phyloP scores from a whole-genome alignment of 2,888 invertebrate species.

The Pycnomerus fuliginosus region DNA sequence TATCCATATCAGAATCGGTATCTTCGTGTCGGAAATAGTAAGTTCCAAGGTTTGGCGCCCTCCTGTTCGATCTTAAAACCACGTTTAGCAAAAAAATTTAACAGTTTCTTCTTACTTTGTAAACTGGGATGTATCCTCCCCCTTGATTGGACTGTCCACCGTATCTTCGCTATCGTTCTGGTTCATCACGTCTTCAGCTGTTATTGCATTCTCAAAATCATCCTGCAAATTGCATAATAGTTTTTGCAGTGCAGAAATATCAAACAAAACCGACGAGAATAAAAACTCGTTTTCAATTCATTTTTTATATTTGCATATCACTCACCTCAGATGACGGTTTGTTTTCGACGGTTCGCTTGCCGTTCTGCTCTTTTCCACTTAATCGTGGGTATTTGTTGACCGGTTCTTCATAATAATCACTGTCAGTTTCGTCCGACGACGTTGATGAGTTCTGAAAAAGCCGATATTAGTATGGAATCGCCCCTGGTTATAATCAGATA shows the following conservation, averaged over 20 bases:
- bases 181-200: constrained; percentile 39
- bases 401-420: constrained; percentile 72
- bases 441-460: constrained; percentile 59
- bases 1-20: constrained; percentile 78
- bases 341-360: constrained; percentile 2
- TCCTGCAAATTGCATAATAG: not conserved
- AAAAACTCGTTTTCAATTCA: too few relatives aligned
- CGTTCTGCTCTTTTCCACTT: constrained; percentile 38
- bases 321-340: constrained; percentile 31
- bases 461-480: not conserved
- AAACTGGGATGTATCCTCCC: constrained; percentile 46
- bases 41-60: constrained; percentile 79
- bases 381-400: constrained; percentile 73
- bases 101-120: constrained; percentile 35
- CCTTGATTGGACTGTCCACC: too few relatives aligned
- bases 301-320: too few relatives aligned
- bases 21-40: constrained; percentile 86
- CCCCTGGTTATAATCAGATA: constrained; percentile 19
- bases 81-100: constrained; percentile 6
- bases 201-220: constrained; percentile 15
- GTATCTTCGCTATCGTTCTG: constrained; percentile 27
- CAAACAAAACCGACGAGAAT: not conserved
- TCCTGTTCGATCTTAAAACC: constrained; percentile 63
- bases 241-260: not conserved
- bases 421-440: constrained; percentile 57